Evolutionary conservation across 64 coral and sea anemone species (phyloP).

Genomic region (Actinia equina): DNA sequence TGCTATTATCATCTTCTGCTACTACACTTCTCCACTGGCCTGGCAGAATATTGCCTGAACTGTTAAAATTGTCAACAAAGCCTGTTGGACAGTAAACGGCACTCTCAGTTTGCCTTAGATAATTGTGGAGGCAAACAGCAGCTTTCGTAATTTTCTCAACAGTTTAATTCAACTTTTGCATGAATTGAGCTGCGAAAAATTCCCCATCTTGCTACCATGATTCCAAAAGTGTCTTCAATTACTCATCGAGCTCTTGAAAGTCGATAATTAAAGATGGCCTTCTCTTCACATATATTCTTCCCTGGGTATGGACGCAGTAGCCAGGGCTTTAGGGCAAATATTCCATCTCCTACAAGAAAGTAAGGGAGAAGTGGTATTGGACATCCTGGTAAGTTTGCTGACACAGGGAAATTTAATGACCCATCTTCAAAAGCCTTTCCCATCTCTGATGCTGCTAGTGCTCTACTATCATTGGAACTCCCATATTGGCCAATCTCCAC

Average conservation of each 20-base stretch:
- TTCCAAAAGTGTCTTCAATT: conserved; percentile 34
- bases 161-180: conserved; percentile 32
- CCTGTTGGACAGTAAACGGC: conserved; percentile 38
- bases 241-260: conserved; percentile 19
- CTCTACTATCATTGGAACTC: conserved; percentile 34
- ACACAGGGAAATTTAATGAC: conserved; percentile 5
- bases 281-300: conserved; percentile 1
- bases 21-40: background rate
- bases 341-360: conserved; percentile 30
- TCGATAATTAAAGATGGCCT: conserved; percentile 18
- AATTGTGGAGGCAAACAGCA: conserved; percentile 43
- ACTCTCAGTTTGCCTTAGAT: conserved; percentile 36
- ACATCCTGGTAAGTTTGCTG: conserved; percentile 23
- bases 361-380: background rate
- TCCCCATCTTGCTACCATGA: conserved; percentile 37
- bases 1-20: background rate
- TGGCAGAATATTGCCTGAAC: background rate
- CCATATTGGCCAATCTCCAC: conserved; percentile 40
- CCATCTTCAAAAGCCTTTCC: conserved; percentile 27
- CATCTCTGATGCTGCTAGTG: conserved; percentile 15
- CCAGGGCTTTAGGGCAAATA: conserved; percentile 45
- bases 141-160: conserved; percentile 28
- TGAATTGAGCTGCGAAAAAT: conserved; percentile 16
- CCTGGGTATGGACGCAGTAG: conserved; percentile 37
- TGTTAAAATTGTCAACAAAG: conserved; percentile 29